These are phyloP conservation scores for Ammodytes marinus DNA, from an alignment of 2,113 vertebrate species.

Conservation along the genomic window DNA sequence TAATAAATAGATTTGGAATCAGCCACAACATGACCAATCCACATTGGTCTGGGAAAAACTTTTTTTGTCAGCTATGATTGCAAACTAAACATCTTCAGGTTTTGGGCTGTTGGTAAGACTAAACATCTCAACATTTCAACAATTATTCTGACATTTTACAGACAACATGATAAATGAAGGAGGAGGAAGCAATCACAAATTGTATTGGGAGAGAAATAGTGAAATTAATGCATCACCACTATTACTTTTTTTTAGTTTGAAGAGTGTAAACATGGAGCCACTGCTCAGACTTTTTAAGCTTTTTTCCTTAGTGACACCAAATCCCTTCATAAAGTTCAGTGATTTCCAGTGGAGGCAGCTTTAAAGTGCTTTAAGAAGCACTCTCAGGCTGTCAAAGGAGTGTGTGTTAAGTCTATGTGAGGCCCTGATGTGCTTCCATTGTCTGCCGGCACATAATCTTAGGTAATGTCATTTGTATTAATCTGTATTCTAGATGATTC, in stretches of 20 bases:
- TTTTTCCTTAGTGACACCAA: constrained; percentile 5
- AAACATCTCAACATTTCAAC: background rate
- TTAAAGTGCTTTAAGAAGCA: background rate
- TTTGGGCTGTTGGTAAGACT: background rate
- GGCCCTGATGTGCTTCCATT: background rate
- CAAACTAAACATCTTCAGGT: background rate
- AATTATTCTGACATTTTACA: background rate
- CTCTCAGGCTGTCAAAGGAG: constrained; percentile 9
- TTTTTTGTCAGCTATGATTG: background rate
- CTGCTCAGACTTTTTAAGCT: background rate
- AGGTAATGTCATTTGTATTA: background rate
- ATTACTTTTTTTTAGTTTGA: background rate
- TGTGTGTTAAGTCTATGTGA: background rate
- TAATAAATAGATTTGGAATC: background rate
- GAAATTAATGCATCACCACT: background rate
- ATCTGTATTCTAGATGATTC: background rate
- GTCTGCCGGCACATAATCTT: background rate
- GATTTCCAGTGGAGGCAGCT: background rate
- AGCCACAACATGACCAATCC: background rate
- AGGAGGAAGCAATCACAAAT: background rate
- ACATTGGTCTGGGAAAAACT: background rate
- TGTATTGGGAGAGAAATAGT: background rate
- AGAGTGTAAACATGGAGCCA: background rate
- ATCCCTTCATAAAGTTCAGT: background rate
- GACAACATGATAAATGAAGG: background rate